Evolutionary conservation across 2,797 vertebrate species (phyloP), one percentile per base, ranked within the genome.

Genomic region (Muscicapa comitata): DNA sequence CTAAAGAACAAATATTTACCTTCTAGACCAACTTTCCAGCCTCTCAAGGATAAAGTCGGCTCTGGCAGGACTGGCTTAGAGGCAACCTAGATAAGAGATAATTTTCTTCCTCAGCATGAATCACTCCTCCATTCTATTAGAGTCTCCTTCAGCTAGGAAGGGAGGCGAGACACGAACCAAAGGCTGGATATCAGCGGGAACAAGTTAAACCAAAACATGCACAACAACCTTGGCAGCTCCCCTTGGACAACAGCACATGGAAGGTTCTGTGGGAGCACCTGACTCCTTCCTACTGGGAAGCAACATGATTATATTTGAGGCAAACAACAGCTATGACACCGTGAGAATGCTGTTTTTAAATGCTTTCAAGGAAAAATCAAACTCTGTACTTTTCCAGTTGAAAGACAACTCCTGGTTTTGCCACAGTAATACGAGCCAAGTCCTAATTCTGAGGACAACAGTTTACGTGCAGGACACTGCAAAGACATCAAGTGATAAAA

Each of bases 361-460:
- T 51, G 75, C 94, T 93, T 86, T 93, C 93, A 84, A 94, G 93
- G 93, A 95, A 95, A 94, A 86, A 93, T 88, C 90, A 90, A 94
- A 92, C 80, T 88, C n/a, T 20, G 72, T 94, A 65, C 73, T 92
- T 88, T 66, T 93, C 91, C 94, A 91, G 66, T 50, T 82, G 75
- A 92, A 88, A 95, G 72, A 71, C 68, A 87, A 47, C 62, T 85
- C 71, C 75, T 35, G 73, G 54, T 48, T 43, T 79, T 80, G 68
- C 43, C 75, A 48, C 63, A 51, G 86, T 23, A 83, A 62, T 7
- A 37, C 0, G 2, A 95, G 81, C 84, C 93, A 96, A 88, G 68
- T 31, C 70, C 86, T 68, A 54, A 43, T 86, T 71, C 45, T 38
- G 68, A 88, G 72, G 70, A 92, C 71, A 54, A 65, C 2, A 2